Conservation (phyloP, 2,797 vertebrate species). For the Sebastes kiyomatsui region DNA sequence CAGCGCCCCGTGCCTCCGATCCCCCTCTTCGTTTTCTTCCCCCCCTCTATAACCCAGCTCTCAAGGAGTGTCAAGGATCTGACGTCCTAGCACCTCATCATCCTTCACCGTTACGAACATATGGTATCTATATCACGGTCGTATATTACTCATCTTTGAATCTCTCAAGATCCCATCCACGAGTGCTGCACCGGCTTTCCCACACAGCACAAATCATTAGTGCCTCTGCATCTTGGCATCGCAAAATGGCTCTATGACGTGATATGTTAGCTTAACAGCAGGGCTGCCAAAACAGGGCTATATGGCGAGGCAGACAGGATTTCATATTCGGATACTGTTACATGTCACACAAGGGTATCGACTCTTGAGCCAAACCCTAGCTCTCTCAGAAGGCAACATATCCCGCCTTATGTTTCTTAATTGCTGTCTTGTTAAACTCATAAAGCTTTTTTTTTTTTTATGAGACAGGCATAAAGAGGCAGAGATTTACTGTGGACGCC, state of each 20-base stretch:
- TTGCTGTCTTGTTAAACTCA: constrained; percentile 34
- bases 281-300: constrained; percentile 39
- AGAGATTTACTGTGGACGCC: constrained; percentile 3
- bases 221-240: constrained; percentile 46
- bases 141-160: constrained; percentile 69
- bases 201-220: constrained; percentile 67
- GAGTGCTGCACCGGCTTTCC: constrained; percentile 53
- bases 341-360: constrained; percentile 33
- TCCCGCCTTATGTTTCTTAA: constrained; percentile 20
- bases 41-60: constrained; percentile 49
- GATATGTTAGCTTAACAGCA: constrained; percentile 50
- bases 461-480: constrained; percentile 3
- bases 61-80: constrained; percentile 53
- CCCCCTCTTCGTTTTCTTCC: constrained; percentile 33
- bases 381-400: constrained; percentile 31
- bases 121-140: constrained; percentile 73
- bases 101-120: constrained; percentile 60
- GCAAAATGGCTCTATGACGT: constrained; percentile 44
- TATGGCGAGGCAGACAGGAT: constrained; percentile 26
- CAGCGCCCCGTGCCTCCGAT: constrained; percentile 52
- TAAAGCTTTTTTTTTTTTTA: constrained; percentile 15
- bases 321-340: constrained; percentile 50
- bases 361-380: constrained; percentile 33
- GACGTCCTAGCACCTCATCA: constrained; percentile 75
- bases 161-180: constrained; percentile 53